Conservation (phyloP, 2,797 vertebrate genomes). For the Gymnodraco acuticeps region DNA sequence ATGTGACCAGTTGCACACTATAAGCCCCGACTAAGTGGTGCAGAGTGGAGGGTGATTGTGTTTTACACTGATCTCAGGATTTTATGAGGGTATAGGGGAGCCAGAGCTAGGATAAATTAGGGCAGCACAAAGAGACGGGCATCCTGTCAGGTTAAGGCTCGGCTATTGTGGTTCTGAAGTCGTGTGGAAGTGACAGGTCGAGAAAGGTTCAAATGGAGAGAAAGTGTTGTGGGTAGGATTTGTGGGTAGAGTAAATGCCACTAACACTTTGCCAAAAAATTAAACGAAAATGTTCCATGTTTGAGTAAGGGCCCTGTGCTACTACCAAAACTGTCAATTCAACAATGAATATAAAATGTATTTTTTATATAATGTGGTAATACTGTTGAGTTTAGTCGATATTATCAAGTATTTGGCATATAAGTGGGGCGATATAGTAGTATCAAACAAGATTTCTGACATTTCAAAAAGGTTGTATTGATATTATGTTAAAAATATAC, state of each 20-base stretch:
- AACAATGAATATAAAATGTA: conserved; percentile 1
- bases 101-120: conserved; percentile 64
- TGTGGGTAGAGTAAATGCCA: conserved; percentile 32
- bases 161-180: conserved; percentile 27
- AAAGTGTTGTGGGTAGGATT: conserved; percentile 17
- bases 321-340: conserved; percentile 14
- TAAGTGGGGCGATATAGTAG: too few species aligned
- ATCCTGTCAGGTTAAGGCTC: conserved; percentile 54
- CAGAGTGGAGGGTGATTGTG: conserved; percentile 68
- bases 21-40: conserved; percentile 64
- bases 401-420: not conserved
- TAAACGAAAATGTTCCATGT: conserved; percentile 17
- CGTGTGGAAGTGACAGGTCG: conserved; percentile 44
- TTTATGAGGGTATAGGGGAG: conserved; percentile 51
- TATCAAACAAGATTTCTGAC: too few species aligned
- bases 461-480: too few species aligned
- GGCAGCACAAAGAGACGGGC: conserved; percentile 59
- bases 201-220: conserved; percentile 44
- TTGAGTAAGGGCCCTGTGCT: conserved; percentile 13
- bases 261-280: conserved; percentile 24
- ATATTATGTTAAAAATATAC: too few species aligned
- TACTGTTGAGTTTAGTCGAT: not conserved
- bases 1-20: conserved; percentile 69
- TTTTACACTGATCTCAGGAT: conserved; percentile 75
- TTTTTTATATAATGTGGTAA: not conserved